These are phyloP conservation scores for Mustelus asterias DNA, from an alignment of 2,113 vertebrate genomes.

Conservation along the genomic window DNA sequence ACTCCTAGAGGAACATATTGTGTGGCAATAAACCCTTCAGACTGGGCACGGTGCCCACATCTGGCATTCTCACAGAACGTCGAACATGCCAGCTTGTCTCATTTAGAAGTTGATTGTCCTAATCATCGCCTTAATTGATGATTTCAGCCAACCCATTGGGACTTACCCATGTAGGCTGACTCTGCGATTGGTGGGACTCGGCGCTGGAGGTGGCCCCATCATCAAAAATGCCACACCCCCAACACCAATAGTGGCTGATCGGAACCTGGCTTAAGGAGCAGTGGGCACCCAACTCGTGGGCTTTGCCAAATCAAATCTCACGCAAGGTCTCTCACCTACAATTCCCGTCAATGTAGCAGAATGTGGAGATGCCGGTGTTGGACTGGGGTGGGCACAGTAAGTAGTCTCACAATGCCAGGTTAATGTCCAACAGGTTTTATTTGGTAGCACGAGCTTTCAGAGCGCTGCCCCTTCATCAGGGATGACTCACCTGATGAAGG, in stretches of 20 bases:
- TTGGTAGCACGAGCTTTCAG: too few species aligned
- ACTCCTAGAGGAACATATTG: background rate
- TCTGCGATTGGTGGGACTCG: background rate
- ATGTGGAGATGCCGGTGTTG: background rate
- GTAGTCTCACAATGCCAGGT: too few species aligned
- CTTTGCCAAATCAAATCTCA: background rate
- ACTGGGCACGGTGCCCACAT: background rate
- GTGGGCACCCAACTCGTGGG: background rate
- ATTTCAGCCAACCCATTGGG: background rate
- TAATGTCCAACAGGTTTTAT: too few species aligned
- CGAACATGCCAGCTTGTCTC: background rate
- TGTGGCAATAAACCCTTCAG: conserved; percentile 12
- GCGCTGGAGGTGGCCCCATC: background rate
- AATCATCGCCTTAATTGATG: background rate
- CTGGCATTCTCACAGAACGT: background rate
- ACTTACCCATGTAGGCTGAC: background rate
- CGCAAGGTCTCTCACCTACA: background rate
- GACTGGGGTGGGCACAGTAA: too few species aligned
- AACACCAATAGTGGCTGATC: background rate
- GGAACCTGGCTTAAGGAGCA: background rate
- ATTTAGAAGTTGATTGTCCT: background rate
- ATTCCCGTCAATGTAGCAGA: background rate
- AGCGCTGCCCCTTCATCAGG: too few species aligned
- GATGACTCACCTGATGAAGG: too few species aligned
- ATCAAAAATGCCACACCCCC: background rate